Evolutionary conservation across 2,113 vertebrate species (phyloP).

Genomic region (Platycercus adscitus): DNA sequence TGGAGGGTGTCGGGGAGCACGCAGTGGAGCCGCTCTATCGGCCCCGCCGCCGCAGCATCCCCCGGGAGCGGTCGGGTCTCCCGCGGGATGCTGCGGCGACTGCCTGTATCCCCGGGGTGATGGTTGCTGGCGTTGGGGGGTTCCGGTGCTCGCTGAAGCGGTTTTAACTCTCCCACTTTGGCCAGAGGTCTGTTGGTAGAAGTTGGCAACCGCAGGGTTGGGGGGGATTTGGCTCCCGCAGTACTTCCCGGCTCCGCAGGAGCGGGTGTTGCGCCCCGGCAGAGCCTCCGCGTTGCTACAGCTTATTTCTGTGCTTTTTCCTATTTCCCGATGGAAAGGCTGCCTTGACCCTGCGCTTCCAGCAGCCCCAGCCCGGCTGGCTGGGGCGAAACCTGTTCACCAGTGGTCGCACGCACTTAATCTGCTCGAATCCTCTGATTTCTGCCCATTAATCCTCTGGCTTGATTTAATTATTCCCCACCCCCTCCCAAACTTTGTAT

Average conservation of each 20-base stretch:
- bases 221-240: background rate
- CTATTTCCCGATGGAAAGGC: background rate
- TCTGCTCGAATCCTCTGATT: background rate
- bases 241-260: background rate
- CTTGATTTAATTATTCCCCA: background rate
- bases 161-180: background rate
- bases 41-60: background rate
- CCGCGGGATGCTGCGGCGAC: background rate
- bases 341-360: background rate
- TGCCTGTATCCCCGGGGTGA: background rate
- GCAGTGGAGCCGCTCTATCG: background rate
- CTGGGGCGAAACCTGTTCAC: slow-evolving; percentile 40
- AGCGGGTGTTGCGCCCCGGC: background rate
- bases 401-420: background rate
- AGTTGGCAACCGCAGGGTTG: background rate
- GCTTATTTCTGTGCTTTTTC: background rate
- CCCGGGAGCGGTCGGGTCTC: background rate
- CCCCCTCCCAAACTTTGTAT: background rate
- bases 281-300: background rate
- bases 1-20: background rate
- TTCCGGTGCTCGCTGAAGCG: background rate
- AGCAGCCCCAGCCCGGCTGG: background rate
- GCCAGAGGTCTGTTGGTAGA: background rate
- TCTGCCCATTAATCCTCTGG: background rate
- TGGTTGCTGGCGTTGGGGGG: background rate